Evolutionary conservation across 2,797 vertebrate species (phyloP).

Genomic region (Gallinago solitaria): DNA sequence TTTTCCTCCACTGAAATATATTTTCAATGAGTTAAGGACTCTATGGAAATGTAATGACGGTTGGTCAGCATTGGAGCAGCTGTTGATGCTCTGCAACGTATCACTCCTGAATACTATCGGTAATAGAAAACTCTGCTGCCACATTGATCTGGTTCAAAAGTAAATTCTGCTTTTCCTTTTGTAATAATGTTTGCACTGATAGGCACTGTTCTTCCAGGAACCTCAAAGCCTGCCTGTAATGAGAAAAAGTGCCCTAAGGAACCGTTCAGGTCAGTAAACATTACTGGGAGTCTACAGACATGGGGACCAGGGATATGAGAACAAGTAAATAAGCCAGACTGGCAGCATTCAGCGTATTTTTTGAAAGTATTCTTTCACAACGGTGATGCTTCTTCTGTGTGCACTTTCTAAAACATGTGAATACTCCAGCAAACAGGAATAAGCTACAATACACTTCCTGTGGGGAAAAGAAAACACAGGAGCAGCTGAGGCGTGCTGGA

Average conservation of each 20-base stretch:
- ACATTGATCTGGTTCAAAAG: background rate
- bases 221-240: background rate
- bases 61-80: background rate
- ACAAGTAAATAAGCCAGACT: background rate
- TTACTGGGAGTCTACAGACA: background rate
- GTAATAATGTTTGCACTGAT: background rate
- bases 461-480: background rate
- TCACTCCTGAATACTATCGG: background rate
- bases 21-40: background rate
- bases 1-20: background rate
- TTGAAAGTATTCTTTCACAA: background rate
- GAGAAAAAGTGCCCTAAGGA: background rate
- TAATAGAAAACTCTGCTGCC: background rate
- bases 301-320: background rate
- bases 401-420: background rate
- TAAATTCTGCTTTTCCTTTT: background rate
- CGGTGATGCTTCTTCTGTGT: background rate
- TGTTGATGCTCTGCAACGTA: background rate
- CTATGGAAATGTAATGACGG: background rate
- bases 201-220: background rate
- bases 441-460: background rate
- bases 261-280: background rate
- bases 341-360: background rate
- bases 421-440: background rate
- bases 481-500: background rate